Evolutionary conservation across 2,888 invertebrate species (phyloP).

Genomic region (Lasioglossum leucozonium): DNA sequence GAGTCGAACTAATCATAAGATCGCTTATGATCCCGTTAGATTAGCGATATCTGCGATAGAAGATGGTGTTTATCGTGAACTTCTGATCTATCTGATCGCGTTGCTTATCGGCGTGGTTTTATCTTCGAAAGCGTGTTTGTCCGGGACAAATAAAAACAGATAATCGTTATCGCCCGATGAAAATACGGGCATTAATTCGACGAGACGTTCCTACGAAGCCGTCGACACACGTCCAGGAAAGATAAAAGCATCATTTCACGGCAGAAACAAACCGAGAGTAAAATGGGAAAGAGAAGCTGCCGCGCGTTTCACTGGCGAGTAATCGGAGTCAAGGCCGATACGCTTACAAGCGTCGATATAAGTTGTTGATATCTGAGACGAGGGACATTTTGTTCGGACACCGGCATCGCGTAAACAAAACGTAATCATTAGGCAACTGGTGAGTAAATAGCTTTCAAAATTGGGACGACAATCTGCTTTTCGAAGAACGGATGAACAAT

Average conservation of each 20-base stretch:
- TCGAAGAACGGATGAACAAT: background rate
- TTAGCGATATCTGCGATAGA: background rate
- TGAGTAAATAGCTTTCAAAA: background rate
- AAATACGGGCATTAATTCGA: background rate
- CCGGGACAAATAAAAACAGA: background rate
- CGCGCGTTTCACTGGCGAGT: constrained; percentile 7
- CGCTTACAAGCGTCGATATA: constrained; percentile 50
- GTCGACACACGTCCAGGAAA: background rate
- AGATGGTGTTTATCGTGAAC: background rate
- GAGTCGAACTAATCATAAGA: background rate
- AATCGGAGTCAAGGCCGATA: constrained; percentile 44
- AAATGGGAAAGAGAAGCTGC: background rate
- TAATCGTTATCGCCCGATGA: background rate
- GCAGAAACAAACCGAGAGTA: background rate
- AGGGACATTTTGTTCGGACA: constrained; percentile 7
- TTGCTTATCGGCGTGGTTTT: background rate
- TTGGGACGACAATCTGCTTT: background rate
- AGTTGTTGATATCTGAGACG: constrained; percentile 41
- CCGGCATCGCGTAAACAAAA: constrained; percentile 4
- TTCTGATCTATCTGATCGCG: too few species aligned
- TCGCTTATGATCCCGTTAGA: background rate
- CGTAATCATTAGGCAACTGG: background rate
- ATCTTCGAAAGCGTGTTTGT: background rate
- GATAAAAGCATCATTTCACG: background rate
- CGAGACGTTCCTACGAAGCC: background rate